Evolutionary conservation across 2,113 vertebrate genomes (phyloP).

Genomic region (Castor canadensis): DNA sequence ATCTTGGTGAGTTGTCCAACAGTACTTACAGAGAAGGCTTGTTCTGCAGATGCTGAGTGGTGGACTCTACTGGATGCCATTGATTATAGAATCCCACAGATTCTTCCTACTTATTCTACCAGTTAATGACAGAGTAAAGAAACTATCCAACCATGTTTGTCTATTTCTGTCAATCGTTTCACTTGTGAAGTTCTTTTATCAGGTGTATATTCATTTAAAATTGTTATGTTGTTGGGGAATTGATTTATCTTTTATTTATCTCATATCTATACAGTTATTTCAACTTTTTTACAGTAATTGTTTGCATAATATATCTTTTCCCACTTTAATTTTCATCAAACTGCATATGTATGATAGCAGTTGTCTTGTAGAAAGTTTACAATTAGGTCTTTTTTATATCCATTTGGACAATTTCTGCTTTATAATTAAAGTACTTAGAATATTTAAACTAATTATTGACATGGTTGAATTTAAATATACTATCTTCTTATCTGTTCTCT

Average conservation of each 20-base stretch:
- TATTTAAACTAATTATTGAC: background rate
- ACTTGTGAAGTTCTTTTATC: background rate
- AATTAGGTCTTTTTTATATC: background rate
- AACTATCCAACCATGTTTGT: background rate
- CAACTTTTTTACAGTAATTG: background rate
- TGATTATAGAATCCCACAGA: background rate
- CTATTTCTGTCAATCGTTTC: background rate
- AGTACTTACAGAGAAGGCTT: background rate
- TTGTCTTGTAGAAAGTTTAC: background rate
- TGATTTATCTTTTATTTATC: background rate
- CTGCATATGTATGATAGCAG: background rate
- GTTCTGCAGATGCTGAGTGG: background rate
- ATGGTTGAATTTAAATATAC: background rate
- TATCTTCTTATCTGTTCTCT: background rate
- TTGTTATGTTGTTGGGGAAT: background rate
- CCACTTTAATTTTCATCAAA: background rate
- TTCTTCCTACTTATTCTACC: background rate
- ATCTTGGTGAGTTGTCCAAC: background rate
- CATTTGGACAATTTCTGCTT: background rate
- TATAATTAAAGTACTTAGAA: background rate
- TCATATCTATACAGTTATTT: background rate
- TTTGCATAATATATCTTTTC: background rate
- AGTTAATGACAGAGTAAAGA: background rate
- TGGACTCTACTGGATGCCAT: background rate
- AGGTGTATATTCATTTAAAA: background rate